These are phyloP conservation scores for Parapsyche elsis DNA, from an alignment of 1,140 invertebrate species.

Conservation along the genomic window DNA sequence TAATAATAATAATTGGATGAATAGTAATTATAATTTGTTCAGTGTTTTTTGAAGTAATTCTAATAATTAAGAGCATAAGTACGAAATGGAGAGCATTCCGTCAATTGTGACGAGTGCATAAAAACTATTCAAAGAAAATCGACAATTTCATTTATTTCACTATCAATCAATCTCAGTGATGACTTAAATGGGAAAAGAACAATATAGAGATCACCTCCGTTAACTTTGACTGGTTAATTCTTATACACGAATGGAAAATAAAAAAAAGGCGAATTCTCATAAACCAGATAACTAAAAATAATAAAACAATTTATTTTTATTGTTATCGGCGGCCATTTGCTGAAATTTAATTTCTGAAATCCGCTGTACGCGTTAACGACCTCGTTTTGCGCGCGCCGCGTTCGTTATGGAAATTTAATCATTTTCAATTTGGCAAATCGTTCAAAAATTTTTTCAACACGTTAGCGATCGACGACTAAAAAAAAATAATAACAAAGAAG, in stretches of 20 bases:
- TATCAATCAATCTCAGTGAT: too few relatives aligned
- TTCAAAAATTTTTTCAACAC: not conserved
- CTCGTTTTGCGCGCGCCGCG: not conserved
- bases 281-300: not conserved
- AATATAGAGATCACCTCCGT: too few relatives aligned
- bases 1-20: too few relatives aligned
- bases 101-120: too few relatives aligned
- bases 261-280: not conserved
- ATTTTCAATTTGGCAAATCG: conserved; percentile 20
- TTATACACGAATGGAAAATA: not conserved
- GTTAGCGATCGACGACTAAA: not conserved
- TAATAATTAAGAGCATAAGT: too few relatives aligned
- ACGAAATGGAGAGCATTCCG: too few relatives aligned
- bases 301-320: not conserved
- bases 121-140: too few relatives aligned
- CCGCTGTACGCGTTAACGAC: too few relatives aligned
- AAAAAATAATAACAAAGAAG: not conserved
- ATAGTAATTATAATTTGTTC: too few relatives aligned
- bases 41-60: too few relatives aligned
- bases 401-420: conserved; percentile 26
- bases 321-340: not conserved
- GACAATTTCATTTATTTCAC: too few relatives aligned
- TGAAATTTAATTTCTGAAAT: conserved; percentile 11
- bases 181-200: too few relatives aligned
- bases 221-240: not conserved